phyloP scores from a whole-genome alignment of 2,888 invertebrate species.

The Hedya salicella region DNA sequence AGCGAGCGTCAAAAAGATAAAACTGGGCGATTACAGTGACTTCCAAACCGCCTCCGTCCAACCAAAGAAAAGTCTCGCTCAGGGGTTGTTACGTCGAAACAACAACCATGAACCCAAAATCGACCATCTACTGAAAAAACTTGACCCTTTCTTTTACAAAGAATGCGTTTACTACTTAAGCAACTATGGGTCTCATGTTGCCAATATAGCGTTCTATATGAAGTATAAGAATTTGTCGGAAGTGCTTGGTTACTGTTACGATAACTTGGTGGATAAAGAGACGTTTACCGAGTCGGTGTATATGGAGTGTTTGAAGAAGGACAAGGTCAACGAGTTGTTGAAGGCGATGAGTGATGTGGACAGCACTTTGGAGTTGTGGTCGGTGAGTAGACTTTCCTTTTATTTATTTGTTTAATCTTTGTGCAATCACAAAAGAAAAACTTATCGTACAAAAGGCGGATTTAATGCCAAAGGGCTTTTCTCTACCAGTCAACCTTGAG shows the following conservation, averaged over 20 bases:
- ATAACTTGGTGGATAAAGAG: conserved; percentile 88
- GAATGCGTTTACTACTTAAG: conserved; percentile 93
- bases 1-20: conserved; percentile 84
- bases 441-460: too few relatives aligned
- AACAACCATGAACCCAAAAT: conserved; percentile 71
- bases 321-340: conserved; percentile 86
- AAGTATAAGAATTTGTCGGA: conserved; percentile 88
- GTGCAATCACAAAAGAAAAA: too few relatives aligned
- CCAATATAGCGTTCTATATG: conserved; percentile 90
- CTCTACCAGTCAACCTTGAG: too few relatives aligned
- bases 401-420: too few relatives aligned
- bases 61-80: conserved; percentile 73
- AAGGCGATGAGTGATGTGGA: conserved; percentile 88
- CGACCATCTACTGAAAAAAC: conserved; percentile 65
- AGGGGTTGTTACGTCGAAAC: conserved; percentile 74
- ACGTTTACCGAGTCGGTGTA: conserved; percentile 90
- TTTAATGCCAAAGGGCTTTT: too few relatives aligned
- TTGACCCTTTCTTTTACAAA: conserved; percentile 87
- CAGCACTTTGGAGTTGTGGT: conserved; percentile 88
- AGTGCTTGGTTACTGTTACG: conserved; percentile 88
- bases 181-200: conserved; percentile 91
- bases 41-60: conserved; percentile 72
- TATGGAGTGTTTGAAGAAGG: conserved; percentile 87
- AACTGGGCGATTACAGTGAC: conserved; percentile 83
- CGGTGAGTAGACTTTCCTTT: conserved; percentile 70